These are phyloP conservation scores for Synanthedon tipuliformis DNA, from an alignment of 2,888 invertebrate genomes.

Conservation along the genomic window DNA sequence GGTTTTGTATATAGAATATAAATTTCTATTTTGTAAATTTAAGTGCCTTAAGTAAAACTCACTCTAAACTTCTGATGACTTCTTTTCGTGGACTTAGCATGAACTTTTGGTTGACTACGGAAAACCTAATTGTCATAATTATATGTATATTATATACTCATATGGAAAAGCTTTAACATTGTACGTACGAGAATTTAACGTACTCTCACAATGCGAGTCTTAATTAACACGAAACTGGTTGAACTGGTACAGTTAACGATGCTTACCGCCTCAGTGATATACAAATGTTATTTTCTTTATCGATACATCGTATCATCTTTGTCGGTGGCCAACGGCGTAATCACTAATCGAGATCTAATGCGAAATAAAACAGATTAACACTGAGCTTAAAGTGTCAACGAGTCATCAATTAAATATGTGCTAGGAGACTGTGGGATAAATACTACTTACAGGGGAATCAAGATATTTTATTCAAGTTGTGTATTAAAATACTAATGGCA, in stretches of 20 bases:
- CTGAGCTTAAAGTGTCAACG: not conserved
- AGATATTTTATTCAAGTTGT: no score
- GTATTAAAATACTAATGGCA: no score
- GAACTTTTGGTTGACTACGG: no score
- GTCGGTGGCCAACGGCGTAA: not conserved
- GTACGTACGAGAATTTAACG: not conserved
- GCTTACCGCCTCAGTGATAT: not conserved
- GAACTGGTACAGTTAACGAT: slow-evolving; percentile 1
- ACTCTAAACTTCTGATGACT: no score
- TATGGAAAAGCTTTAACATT: slow-evolving; percentile 3
- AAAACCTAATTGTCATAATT: no score
- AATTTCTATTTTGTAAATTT: no score
- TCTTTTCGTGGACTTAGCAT: no score
- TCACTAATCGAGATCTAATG: not conserved
- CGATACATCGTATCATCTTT: not conserved
- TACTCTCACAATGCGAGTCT: slow-evolving; percentile 3
- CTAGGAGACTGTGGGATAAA: no score
- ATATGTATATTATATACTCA: not conserved
- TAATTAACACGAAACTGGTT: slow-evolving; percentile 1
- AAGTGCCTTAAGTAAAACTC: no score
- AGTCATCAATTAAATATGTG: no score
- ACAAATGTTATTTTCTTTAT: not conserved
- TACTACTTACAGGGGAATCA: no score
- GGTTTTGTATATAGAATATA: no score
- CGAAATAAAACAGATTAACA: not conserved